Conservation (phyloP, 1,140 invertebrate genomes). For the Aphaenogaster ashmeadi region DNA sequence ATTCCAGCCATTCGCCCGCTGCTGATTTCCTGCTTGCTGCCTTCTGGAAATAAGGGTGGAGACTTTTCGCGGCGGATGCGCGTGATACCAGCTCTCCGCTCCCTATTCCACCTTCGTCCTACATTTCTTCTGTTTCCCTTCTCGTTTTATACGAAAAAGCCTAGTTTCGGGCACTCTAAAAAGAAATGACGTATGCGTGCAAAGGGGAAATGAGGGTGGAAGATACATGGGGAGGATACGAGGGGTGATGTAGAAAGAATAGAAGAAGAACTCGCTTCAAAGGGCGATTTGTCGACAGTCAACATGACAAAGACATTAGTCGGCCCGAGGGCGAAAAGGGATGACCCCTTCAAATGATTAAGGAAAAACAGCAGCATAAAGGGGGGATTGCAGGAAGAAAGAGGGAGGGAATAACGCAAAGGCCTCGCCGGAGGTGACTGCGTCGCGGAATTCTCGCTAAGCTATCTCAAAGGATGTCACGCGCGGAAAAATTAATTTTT, state of each 20-base stretch:
- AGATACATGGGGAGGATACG: slow-evolving; percentile 16
- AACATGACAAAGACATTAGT: slow-evolving; percentile 85
- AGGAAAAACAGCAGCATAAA: slow-evolving; percentile 51
- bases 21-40: slow-evolving; percentile 60
- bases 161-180: slow-evolving; percentile 37
- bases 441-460: slow-evolving; percentile 79
- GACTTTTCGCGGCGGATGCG: slow-evolving; percentile 46
- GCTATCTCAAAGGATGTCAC: slow-evolving; percentile 81
- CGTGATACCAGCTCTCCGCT: slow-evolving; percentile 16
- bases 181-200: slow-evolving; percentile 50
- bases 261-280: slow-evolving; percentile 71
- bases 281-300: slow-evolving; percentile 85
- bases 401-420: neutral
- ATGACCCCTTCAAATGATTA: slow-evolving; percentile 78
- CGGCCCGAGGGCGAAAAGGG: slow-evolving; percentile 43
- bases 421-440: slow-evolving; percentile 37
- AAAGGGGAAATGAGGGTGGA: slow-evolving; percentile 16
- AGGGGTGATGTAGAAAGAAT: slow-evolving; percentile 14
- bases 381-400: neutral
- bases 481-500: slow-evolving; percentile 82
- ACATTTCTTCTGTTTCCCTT: neutral
- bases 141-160: slow-evolving; percentile 11
- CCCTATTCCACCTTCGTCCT: neutral
- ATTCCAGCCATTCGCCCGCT: slow-evolving; percentile 40
- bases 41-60: slow-evolving; percentile 41